Percentiles rank a stretch among this genome's conserved stretches.
Conservation (phyloP, 1,140 invertebrate genomes). For the Bradynema listronoti region DNA sequence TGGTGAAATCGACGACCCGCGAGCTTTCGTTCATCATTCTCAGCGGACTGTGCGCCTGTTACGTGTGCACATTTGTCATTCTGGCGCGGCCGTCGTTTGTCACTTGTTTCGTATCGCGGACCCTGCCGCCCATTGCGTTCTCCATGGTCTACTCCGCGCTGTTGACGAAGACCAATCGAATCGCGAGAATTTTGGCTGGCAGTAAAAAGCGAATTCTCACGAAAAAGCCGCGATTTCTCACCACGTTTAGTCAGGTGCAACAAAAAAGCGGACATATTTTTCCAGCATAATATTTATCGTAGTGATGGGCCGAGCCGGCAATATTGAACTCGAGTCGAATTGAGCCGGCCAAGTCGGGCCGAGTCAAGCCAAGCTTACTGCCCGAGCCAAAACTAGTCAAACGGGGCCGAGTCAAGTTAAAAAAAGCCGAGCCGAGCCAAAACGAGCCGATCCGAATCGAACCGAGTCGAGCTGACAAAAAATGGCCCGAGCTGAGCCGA, state of each 20-base stretch:
- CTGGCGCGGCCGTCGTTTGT: constrained; percentile 67
- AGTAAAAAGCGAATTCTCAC: constrained; percentile 74
- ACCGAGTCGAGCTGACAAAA: no score
- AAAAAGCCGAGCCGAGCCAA: no score
- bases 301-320: no score
- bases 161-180: constrained; percentile 77
- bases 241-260: constrained; percentile 65
- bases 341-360: no score
- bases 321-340: no score
- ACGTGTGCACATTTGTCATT: constrained; percentile 66
- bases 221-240: constrained; percentile 69
- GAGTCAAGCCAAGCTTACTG: no score
- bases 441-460: no score
- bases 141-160: constrained; percentile 76
- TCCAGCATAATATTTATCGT: no score
- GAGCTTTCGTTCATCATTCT: constrained; percentile 70
- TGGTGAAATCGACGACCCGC: constrained; percentile 66
- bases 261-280: no score
- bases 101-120: constrained; percentile 65
- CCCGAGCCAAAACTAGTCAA: no score
- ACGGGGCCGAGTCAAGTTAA: no score
- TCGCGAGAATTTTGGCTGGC: constrained; percentile 73
- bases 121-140: constrained; percentile 65
- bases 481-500: no score
- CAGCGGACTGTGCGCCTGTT: constrained; percentile 64